phyloP scores from a whole-genome alignment of 2,888 invertebrate genomes.

The Diarsia brunnea region DNA sequence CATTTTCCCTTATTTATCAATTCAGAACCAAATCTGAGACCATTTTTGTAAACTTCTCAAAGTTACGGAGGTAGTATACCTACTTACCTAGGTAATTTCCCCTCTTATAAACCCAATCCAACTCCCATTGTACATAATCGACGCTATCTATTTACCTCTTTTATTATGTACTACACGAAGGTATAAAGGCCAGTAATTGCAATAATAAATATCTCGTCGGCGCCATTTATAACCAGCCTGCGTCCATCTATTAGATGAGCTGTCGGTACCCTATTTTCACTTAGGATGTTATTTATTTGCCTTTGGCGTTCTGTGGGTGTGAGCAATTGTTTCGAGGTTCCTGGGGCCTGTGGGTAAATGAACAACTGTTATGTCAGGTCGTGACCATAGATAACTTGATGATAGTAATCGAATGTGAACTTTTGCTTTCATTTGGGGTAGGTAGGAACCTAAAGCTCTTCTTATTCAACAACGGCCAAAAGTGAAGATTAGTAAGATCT shows the following conservation, averaged over 20 bases:
- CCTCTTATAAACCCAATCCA: conserved; percentile 24
- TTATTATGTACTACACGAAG: conserved; percentile 60
- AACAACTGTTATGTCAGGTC: conserved; percentile 53
- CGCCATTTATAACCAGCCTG: conserved; percentile 80
- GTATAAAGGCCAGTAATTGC: conserved; percentile 81
- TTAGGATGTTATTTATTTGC: conserved; percentile 73
- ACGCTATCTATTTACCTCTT: conserved; percentile 55
- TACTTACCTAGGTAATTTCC: neutral
- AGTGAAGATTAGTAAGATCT: neutral
- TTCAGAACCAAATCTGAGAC: neutral
- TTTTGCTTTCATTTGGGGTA: neutral
- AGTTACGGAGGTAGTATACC: neutral
- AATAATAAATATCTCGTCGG: conserved; percentile 82
- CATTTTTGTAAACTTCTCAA: conserved; percentile 4
- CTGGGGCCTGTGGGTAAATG: conserved; percentile 62
- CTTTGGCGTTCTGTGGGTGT: conserved; percentile 70
- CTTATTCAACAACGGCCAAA: neutral
- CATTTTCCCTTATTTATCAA: neutral
- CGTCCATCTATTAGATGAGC: conserved; percentile 80
- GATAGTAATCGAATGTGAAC: neutral
- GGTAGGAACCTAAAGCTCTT: neutral
- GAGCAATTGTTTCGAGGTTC: conserved; percentile 66
- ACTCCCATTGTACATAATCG: conserved; percentile 21
- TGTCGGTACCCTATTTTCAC: conserved; percentile 81
- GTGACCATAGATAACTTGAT: neutral